These are phyloP conservation scores for Cheiracanthium punctorium DNA, from an alignment of 2,888 invertebrate genomes.

Conservation along the genomic window DNA sequence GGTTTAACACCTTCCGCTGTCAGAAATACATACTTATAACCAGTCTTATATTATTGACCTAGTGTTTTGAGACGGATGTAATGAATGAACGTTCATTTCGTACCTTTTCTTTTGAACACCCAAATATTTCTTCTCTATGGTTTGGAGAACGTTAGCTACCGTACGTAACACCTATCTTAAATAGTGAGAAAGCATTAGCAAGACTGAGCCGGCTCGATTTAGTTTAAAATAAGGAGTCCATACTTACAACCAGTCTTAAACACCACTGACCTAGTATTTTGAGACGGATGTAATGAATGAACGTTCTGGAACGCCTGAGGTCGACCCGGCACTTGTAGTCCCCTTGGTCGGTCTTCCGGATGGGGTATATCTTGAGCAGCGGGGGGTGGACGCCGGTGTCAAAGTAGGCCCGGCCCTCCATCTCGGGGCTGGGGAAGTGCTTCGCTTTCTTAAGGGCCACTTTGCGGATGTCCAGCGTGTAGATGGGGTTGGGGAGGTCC, in stretches of 20 bases:
- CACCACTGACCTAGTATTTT: conserved; percentile 48
- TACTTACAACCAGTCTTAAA: too few species aligned
- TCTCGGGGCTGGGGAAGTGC: conserved; percentile 68
- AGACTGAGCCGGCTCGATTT: too few species aligned
- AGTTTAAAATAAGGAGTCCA: too few species aligned
- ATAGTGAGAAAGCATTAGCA: too few species aligned
- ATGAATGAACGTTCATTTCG: too few species aligned
- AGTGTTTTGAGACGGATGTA: too few species aligned
- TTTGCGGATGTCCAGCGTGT: conserved; percentile 77
- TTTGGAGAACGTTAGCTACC: too few species aligned
- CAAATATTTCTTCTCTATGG: too few species aligned
- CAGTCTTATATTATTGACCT: conserved; percentile 34
- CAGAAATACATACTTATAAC: too few species aligned
- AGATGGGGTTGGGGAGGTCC: conserved; percentile 87
- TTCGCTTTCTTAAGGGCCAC: conserved; percentile 62
- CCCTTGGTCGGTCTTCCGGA: conserved; percentile 82
- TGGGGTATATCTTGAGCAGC: conserved; percentile 70
- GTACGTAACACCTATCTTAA: too few species aligned
- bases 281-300: conserved; percentile 68
- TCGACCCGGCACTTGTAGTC: conserved; percentile 89
- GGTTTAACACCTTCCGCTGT: too few species aligned
- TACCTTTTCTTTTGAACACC: too few species aligned
- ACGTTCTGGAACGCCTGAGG: conserved; percentile 77
- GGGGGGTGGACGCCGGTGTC: conserved; percentile 69
- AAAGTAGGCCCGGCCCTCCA: conserved; percentile 71